phyloP scores from a whole-genome alignment of 2,797 vertebrate species.

The Parotocinclus haroldoi region DNA sequence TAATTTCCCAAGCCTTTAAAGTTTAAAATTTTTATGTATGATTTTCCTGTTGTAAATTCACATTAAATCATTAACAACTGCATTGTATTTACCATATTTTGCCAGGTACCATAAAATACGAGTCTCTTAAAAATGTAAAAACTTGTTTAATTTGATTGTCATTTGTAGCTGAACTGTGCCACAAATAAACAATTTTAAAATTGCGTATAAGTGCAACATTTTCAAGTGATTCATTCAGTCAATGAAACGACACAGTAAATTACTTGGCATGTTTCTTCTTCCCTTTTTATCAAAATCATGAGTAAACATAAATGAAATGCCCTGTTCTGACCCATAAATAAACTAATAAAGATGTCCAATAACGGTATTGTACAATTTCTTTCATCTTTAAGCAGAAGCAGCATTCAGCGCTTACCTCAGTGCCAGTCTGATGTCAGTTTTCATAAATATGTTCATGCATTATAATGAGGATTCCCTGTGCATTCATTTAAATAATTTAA shows the following conservation, averaged over 20 bases:
- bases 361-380: constrained; percentile 45
- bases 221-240: constrained; percentile 72
- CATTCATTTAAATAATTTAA: constrained; percentile 76
- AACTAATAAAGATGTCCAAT: constrained; percentile 38
- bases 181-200: constrained; percentile 58
- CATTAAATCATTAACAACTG: constrained; percentile 1
- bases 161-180: constrained; percentile 56
- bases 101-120: constrained; percentile 16
- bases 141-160: constrained; percentile 12
- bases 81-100: constrained; percentile 30
- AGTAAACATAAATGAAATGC: constrained; percentile 13
- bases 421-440: constrained; percentile 43
- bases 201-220: constrained; percentile 60
- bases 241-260: constrained; percentile 2
- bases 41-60: not conserved
- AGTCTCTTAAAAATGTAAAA: constrained; percentile 29
- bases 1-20: no score
- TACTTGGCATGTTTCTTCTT: constrained; percentile 26
- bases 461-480: constrained; percentile 64
- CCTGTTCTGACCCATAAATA: constrained; percentile 44
- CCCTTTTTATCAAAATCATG: constrained; percentile 11
- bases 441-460: constrained; percentile 65
- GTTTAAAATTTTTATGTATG: no score
- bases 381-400: constrained; percentile 36
- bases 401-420: constrained; percentile 45